These are phyloP conservation scores for Tetrao urogallus DNA, from an alignment of 2,113 vertebrate genomes.

Conservation along the genomic window DNA sequence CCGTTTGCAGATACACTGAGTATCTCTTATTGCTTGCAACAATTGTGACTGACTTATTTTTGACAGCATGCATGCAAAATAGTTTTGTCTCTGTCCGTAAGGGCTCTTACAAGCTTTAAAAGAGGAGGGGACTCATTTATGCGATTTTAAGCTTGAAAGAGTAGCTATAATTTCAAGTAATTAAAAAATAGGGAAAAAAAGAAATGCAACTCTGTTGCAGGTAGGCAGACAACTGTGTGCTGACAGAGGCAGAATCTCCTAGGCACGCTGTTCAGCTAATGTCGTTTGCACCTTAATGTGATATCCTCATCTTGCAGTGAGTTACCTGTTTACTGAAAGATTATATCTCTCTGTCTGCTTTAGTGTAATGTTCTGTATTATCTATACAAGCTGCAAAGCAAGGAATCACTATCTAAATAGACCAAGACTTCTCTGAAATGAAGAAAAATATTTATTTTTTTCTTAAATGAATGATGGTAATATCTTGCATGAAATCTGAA, in stretches of 20 bases:
- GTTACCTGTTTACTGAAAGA: background rate
- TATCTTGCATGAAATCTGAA: background rate
- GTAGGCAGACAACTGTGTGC: background rate
- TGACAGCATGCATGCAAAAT: background rate
- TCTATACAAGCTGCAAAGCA: background rate
- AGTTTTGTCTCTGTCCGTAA: background rate
- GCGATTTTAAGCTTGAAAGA: constrained; percentile 63
- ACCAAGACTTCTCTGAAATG: background rate
- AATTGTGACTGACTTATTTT: background rate
- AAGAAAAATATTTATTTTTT: background rate
- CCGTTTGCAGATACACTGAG: background rate
- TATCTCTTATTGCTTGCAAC: background rate
- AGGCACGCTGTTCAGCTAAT: background rate
- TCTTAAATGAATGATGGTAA: background rate
- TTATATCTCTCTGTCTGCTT: background rate
- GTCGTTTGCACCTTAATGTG: background rate
- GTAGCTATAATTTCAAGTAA: constrained; percentile 62
- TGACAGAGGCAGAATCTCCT: background rate
- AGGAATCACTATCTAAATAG: background rate
- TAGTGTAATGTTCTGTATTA: background rate
- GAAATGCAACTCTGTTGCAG: background rate
- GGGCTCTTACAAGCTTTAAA: background rate
- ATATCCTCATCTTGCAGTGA: background rate
- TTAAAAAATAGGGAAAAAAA: background rate
- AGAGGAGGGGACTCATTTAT: background rate